These are phyloP conservation scores for Aldrovandia affinis DNA, from an alignment of 2,797 vertebrate species.

Conservation along the genomic window DNA sequence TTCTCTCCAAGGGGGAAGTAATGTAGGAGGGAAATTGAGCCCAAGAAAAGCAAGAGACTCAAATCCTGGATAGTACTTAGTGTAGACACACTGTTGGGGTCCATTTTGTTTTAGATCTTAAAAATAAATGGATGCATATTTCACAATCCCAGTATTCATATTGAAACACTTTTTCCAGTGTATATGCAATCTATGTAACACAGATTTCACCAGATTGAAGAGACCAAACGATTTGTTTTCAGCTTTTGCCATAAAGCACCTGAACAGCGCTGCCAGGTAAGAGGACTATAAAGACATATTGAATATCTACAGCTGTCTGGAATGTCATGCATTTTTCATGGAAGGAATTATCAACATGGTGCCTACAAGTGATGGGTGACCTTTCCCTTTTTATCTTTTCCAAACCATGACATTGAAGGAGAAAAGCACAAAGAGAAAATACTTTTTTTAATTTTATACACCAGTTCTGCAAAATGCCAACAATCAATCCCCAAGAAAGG, in stretches of 20 bases:
- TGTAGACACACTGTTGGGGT: neutral
- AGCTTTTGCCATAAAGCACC: neutral
- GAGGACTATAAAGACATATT: neutral
- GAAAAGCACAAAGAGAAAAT: conserved; percentile 11
- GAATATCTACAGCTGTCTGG: neutral
- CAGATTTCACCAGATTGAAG: neutral
- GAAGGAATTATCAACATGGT: neutral
- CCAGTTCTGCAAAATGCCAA: conserved; percentile 34
- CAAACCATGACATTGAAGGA: conserved; percentile 20
- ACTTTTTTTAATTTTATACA: conserved; percentile 19
- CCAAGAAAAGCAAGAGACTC: neutral
- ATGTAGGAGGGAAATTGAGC: neutral
- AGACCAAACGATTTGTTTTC: neutral
- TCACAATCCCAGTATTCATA: neutral
- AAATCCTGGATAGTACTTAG: neutral
- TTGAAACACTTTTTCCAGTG: neutral
- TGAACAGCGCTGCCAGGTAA: neutral
- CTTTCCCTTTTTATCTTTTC: conserved; percentile 25
- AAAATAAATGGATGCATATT: neutral
- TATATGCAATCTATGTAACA: neutral
- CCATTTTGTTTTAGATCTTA: neutral
- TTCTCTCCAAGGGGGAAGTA: neutral
- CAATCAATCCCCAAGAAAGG: conserved; percentile 25
- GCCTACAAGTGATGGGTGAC: conserved; percentile 25
- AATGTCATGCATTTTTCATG: neutral